Percentiles rank a stretch among this genome's conserved stretches.
phyloP scores from a whole-genome alignment of 2,888 invertebrate genomes.

The Leptodirus hochenwartii region DNA sequence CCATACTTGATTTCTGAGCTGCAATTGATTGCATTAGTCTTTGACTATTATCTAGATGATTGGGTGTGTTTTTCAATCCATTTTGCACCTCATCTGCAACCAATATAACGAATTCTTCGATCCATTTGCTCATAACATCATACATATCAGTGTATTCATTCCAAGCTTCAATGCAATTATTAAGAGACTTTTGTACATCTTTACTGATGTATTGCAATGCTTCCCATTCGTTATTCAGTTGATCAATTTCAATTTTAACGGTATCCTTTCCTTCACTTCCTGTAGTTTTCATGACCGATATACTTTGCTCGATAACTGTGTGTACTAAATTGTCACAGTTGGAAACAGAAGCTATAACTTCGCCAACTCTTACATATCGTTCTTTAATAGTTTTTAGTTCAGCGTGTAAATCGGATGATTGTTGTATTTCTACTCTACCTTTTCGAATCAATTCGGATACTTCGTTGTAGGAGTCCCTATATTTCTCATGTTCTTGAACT shows the following conservation, averaged over 20 bases:
- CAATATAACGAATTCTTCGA: slow-evolving; percentile 48
- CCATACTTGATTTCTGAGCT: slow-evolving; percentile 56
- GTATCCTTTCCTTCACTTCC: slow-evolving; percentile 74
- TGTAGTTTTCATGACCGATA: slow-evolving; percentile 55
- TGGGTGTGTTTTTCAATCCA: slow-evolving; percentile 58
- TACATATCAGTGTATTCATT: slow-evolving; percentile 57
- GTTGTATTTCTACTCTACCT: slow-evolving; percentile 63
- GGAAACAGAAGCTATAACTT: slow-evolving; percentile 46
- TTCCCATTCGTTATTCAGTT: slow-evolving; percentile 67
- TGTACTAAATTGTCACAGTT: slow-evolving; percentile 57
- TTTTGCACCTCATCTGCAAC: slow-evolving; percentile 42
- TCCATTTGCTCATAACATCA: slow-evolving; percentile 55
- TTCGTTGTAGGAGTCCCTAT: slow-evolving; percentile 63
- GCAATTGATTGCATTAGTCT: slow-evolving; percentile 57
- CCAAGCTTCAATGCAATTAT: slow-evolving; percentile 66
- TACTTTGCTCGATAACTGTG: slow-evolving; percentile 54
- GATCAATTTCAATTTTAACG: slow-evolving; percentile 65
- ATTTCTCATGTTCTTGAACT: slow-evolving; percentile 74
- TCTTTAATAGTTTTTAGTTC: slow-evolving; percentile 61
- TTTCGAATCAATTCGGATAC: slow-evolving; percentile 74
- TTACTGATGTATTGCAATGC: slow-evolving; percentile 55
- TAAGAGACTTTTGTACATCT: slow-evolving; percentile 55
- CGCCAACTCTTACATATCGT: slow-evolving; percentile 55
- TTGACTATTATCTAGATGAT: slow-evolving; percentile 58
- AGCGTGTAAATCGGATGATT: slow-evolving; percentile 73